Evolutionary conservation across 2,113 vertebrate species (phyloP).

Genomic region (Coptodon rendalli): DNA sequence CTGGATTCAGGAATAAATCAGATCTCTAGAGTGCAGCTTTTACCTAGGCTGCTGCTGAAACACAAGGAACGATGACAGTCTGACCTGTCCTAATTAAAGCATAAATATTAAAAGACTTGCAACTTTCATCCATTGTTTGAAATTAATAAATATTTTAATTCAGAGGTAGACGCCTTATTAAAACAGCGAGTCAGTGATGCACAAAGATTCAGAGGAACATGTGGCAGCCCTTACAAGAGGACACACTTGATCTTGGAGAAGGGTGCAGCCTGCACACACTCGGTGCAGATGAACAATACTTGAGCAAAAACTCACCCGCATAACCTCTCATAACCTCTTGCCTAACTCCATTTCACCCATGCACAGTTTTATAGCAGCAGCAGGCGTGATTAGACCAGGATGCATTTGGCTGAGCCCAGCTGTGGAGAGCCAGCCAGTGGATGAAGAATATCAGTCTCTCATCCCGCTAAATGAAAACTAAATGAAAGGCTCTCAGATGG

Average conservation of each 20-base stretch:
- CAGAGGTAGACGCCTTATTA: not conserved
- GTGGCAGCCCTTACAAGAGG: not conserved
- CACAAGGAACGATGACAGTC: not conserved
- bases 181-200: not conserved
- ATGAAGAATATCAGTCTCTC: slow-evolving; percentile 37
- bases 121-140: not conserved
- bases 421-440: slow-evolving; percentile 16
- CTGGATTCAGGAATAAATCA: slow-evolving; percentile 9
- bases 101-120: not conserved
- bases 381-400: slow-evolving; percentile 29
- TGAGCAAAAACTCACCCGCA: not conserved
- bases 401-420: slow-evolving; percentile 23
- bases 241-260: not conserved
- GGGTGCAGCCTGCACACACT: not conserved
- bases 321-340: not conserved
- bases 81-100: not conserved
- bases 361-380: not conserved
- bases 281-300: not conserved
- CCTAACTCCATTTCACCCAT: not conserved
- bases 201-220: not conserved
- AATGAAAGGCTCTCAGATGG: slow-evolving; percentile 57
- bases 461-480: slow-evolving; percentile 40
- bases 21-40: not conserved
- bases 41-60: not conserved
- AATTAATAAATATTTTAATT: not conserved